These are phyloP conservation scores for Ophioninae sp. DNA, from an alignment of 2,888 invertebrate species.

Conservation along the genomic window DNA sequence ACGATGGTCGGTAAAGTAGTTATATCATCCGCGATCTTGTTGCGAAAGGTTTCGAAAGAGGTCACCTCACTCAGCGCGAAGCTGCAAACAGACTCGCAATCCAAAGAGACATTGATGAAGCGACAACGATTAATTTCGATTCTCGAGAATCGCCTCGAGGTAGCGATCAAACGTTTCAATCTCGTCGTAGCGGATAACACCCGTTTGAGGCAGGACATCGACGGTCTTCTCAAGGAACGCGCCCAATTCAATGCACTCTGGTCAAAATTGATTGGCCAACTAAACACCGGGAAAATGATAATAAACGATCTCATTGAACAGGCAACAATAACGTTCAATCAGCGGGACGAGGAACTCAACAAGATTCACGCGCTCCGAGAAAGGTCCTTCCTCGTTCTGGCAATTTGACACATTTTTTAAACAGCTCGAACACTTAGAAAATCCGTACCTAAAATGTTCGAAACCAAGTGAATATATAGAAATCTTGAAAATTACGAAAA, in stretches of 20 bases:
- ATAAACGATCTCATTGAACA: constrained; percentile 94
- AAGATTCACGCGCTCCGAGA: constrained; percentile 91
- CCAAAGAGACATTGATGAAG: constrained; percentile 82
- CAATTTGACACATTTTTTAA: background rate
- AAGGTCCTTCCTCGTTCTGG: constrained; percentile 65
- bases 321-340: constrained; percentile 93
- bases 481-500: background rate
- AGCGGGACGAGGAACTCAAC: constrained; percentile 90
- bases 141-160: constrained; percentile 89
- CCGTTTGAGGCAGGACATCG: constrained; percentile 89
- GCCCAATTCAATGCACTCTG: constrained; percentile 91
- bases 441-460: background rate
- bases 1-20: background rate
- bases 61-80: constrained; percentile 79
- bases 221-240: constrained; percentile 91
- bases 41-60: constrained; percentile 72
- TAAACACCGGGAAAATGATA: constrained; percentile 90
- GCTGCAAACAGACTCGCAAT: constrained; percentile 81
- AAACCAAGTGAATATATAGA: too few species aligned
- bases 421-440: background rate
- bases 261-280: constrained; percentile 88
- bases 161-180: constrained; percentile 89
- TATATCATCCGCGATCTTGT: background rate
- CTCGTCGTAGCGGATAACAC: constrained; percentile 88
- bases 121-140: constrained; percentile 84